Evolutionary conservation across 2,113 vertebrate species (phyloP).

Genomic region (Tylochromis polylepis): DNA sequence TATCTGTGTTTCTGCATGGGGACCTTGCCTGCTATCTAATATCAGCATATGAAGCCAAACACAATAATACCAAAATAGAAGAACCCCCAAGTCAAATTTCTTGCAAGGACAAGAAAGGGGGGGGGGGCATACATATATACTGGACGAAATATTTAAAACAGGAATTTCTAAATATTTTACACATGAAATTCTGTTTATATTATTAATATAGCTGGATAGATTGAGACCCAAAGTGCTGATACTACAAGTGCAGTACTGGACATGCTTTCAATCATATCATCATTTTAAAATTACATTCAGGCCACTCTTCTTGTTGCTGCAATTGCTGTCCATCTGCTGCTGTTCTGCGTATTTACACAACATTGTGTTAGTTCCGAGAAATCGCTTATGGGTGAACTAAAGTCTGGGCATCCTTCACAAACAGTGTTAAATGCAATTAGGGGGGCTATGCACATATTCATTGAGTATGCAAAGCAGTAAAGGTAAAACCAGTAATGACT

Average conservation of each 20-base stretch:
- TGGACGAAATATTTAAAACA: background rate
- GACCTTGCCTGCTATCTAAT: background rate
- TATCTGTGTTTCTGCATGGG: slow-evolving; percentile 8
- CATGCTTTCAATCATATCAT: background rate
- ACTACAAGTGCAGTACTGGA: background rate
- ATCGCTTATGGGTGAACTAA: background rate
- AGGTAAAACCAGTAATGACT: background rate
- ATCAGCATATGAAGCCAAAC: background rate
- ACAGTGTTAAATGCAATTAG: background rate
- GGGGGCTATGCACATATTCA: background rate
- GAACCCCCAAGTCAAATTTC: background rate
- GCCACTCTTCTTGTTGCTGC: background rate
- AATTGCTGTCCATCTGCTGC: background rate
- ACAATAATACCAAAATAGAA: background rate
- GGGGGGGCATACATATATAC: too few species aligned
- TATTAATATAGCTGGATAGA: background rate
- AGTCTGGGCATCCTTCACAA: background rate
- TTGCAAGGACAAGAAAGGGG: background rate
- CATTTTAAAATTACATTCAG: background rate
- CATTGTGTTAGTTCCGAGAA: background rate
- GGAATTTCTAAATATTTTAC: background rate
- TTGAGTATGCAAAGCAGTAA: background rate
- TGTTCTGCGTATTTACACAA: background rate
- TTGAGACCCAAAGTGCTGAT: background rate
- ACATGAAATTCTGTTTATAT: background rate